phyloP scores from a whole-genome alignment of 1,140 invertebrate species.

The Drosophila varians region DNA sequence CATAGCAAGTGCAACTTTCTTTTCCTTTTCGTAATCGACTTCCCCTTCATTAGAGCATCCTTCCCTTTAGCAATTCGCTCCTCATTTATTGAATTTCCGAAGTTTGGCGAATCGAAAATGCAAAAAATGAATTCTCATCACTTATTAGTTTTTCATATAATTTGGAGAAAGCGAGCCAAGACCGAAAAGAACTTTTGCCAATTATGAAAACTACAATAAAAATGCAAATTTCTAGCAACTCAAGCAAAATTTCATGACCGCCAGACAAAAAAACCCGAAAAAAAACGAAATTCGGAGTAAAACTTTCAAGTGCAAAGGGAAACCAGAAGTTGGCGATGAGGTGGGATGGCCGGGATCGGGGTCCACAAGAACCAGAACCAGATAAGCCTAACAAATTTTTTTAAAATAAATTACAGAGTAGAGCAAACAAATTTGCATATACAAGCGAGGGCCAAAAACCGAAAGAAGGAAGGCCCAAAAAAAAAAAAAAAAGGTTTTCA shows the following conservation, averaged over 20 bases:
- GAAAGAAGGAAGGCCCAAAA: slow-evolving; percentile 23
- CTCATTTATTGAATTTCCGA: slow-evolving; percentile 40
- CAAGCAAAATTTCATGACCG: slow-evolving; percentile 57
- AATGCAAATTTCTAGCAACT: slow-evolving; percentile 72
- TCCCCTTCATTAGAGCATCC: slow-evolving; percentile 10
- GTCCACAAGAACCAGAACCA: slow-evolving; percentile 32
- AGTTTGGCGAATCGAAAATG: slow-evolving; percentile 29
- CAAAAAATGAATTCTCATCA: slow-evolving; percentile 60
- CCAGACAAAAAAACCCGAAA: slow-evolving; percentile 28
- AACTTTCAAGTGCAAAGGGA: slow-evolving; percentile 43
- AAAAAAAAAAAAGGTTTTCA: slow-evolving; percentile 56
- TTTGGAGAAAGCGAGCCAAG: slow-evolving; percentile 50
- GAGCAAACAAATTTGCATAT: slow-evolving; percentile 81
- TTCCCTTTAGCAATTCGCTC: slow-evolving; percentile 9
- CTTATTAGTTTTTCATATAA: slow-evolving; percentile 76
- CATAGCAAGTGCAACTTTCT: neutral
- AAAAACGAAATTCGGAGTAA: slow-evolving; percentile 9
- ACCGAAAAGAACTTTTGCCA: slow-evolving; percentile 60
- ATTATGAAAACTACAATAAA: slow-evolving; percentile 76
- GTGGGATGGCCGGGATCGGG: slow-evolving; percentile 11
- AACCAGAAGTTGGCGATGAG: slow-evolving; percentile 20
- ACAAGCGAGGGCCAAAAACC: slow-evolving; percentile 48
- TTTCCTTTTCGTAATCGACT: slow-evolving; percentile 4
- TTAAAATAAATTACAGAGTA: slow-evolving; percentile 80
- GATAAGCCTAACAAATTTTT: slow-evolving; percentile 82